Base-by-base conservation (phyloP, 2,888 invertebrate species). In the Agonum fuliginosum region DNA sequence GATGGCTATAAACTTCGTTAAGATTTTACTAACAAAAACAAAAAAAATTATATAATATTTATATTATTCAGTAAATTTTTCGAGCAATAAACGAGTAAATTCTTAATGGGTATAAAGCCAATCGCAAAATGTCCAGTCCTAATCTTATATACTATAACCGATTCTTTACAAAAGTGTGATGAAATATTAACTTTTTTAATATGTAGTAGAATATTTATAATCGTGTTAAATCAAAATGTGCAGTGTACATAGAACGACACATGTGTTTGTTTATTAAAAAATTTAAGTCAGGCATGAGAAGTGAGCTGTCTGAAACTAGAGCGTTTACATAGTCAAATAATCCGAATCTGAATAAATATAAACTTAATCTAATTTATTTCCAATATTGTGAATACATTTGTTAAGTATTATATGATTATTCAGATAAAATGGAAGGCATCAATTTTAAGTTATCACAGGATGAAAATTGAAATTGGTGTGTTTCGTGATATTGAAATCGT, bases 181-280 rank as follows among this genome's bases (percentile, higher is more conserved):
- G 67, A 75, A 51, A 75, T 67, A 67, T 67, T 51, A 67, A 65
- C 51, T 75, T 75, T 75, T 75, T 75, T 75, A 75, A 75, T 74
- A 74, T 67, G 48, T 67, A 75, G 67, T 75, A 65, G 65, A 51
- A 75, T 75, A 75, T 67, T 75, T 75, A 75, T 67, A 67, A 43
- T 67, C 65, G 67, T 75, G 75, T 75, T 75, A 75, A 65, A 73
- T 58, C 58, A 73, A 75, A 75, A 75, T 75, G 67, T 75, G 75
- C 75, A 75, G 48, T 75, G 75, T 75, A 75, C 30, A 75, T 75
- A 75, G 51, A 67, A 48, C 37, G 46, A 75, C 65, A 75, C 75
- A 67, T 34, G 48, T 75, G 67, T 75, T 75, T 75, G 67, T 75
- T 75, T 75, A 34, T 72, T 72, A 74, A 46, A 46, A 65, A 43